Evolutionary conservation across 2,113 vertebrate genomes (phyloP), one percentile per base, ranked within the genome.

Genomic region (Lampris megalopsis): DNA sequence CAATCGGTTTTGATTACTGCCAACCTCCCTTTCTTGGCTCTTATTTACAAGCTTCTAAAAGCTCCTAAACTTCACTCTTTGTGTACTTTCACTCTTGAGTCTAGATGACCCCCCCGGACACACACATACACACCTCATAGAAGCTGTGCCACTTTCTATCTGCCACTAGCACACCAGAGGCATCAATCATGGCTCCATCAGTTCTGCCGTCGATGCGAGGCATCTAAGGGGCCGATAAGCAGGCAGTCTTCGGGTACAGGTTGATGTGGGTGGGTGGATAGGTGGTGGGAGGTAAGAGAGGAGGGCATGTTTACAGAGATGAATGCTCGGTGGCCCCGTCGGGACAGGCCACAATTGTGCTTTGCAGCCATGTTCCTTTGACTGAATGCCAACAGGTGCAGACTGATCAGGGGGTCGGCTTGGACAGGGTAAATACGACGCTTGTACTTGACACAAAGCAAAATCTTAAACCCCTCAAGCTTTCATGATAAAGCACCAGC

Each of bases 151-250:
- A 24, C 24, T 24, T 24, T 40, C 65, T 68, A 54, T 68, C 50
- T 38, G 49, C 65, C 42, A 5, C 50, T 35, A 11, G 38, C 65
- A 68, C 13, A 68, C 49, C 10, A 11, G 65, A 36, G 50, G 65
- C 65, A 68, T 68, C 65, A 54, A 68, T 68, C 65, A 68, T 37
- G 52, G 50, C n/a, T 54, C 50, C 50, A 68, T 68, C 65, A 68
- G 52, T 48, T 11, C 40, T 68, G 65, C 49, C 50, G 6, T 45
- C 3, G n/a, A 36, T 13, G 49, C 65, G 5, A 59, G 47, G n/a
- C 63, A 49, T 49, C 64, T 67, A 68, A 41, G 9, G 40, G 65
- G 65, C 49, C 2, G 36, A 68, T 68, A 68, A 68, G 50, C 65
- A 54, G 65, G 10, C 24, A 24, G 24, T 24, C 50, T 24, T 38